Base-by-base conservation (phyloP, 2,797 vertebrate species). In the Diglossa cyanea region DNA sequence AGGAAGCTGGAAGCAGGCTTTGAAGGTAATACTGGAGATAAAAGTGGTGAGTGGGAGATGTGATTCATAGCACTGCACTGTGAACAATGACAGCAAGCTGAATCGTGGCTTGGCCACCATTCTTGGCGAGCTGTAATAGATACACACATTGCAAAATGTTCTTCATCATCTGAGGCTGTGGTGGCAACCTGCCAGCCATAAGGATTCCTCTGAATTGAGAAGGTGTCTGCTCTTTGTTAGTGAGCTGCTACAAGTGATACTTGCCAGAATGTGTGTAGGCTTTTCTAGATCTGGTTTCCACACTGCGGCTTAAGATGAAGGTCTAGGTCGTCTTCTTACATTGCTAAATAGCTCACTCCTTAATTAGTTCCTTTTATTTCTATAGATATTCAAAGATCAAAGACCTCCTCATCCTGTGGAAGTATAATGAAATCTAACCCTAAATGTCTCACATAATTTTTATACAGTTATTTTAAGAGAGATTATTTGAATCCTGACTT, bases 1-100 rank as follows among this genome's bases (percentile, higher is more conserved):
- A 86, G 94, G 94, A 96, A 94, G 58, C 72, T 88, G 94, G 70
- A 66, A 91, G 89, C 87, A 78, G 92, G n/a, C 91, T 94, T 92
- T 94, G 93, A 96, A 97, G 95, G 94, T 45, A 91, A 88, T 67
- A 65, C 39, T 28, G 47, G 48, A 35, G 20, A 70, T 94, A 39
- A 47, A 94, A 80, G 60, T 37, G 44, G 44, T 86, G 91, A 84
- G 95, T 96, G 89, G 94, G 95, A 94, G 94, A 88, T 3, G 3
- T 95, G 94, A 94, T 81, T 95, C 92, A 94, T 63, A 17, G 17
- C 66, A 35, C 62, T 58, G 70, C 83, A 9, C 47, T 91, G 72
- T 73, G 84, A 92, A 51, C 65, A 83, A 66, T 37, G 94, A 35
- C 84, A 93, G 85, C 76, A 68, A 88, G 75, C 51, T 55, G 53